Percentiles rank a stretch among this genome's conserved stretches.
Conservation (phyloP, 2,888 invertebrate genomes). For the Torymus tubicola region DNA sequence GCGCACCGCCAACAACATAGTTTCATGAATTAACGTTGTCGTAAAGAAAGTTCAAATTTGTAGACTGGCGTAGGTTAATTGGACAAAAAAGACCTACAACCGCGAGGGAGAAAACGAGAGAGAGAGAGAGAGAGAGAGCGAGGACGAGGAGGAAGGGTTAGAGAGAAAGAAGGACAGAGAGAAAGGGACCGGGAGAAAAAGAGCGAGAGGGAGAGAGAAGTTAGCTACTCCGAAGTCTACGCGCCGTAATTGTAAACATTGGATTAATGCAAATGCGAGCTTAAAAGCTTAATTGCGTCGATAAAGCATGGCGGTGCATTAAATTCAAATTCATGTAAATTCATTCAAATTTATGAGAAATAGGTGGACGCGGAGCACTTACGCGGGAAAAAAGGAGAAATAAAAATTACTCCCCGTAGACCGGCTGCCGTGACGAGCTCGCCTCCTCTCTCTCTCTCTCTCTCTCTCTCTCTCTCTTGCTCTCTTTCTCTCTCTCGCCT, state of each 20-base stretch:
- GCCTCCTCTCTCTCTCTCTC: conserved; percentile 51
- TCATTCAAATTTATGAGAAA: conserved; percentile 77
- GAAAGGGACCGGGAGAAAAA: conserved; percentile 15
- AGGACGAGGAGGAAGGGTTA: neutral
- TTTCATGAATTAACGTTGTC: conserved; percentile 30
- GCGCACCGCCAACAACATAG: neutral
- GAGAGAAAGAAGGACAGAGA: neutral
- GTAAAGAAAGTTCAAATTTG: conserved; percentile 48
- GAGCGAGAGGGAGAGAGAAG: conserved; percentile 29
- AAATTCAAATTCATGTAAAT: conserved; percentile 77
- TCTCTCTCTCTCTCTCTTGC: conserved; percentile 43
- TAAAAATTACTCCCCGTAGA: conserved; percentile 76
- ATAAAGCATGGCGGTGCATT: conserved; percentile 76
- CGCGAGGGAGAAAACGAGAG: conserved; percentile 31
- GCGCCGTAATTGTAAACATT: conserved; percentile 76
- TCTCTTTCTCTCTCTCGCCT: conserved; percentile 37
- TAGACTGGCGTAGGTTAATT: conserved; percentile 50
- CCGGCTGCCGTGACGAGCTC: conserved; percentile 68
- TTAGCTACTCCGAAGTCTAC: conserved; percentile 59
- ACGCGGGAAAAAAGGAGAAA: conserved; percentile 73
- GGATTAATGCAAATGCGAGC: conserved; percentile 77
- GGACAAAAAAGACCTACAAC: conserved; percentile 33
- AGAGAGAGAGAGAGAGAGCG: conserved; percentile 23
- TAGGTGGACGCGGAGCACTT: conserved; percentile 76
- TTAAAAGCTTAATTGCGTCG: conserved; percentile 77